These are phyloP conservation scores for Lysiphlebus fabarum DNA, from an alignment of 1,140 invertebrate genomes.

Conservation along the genomic window DNA sequence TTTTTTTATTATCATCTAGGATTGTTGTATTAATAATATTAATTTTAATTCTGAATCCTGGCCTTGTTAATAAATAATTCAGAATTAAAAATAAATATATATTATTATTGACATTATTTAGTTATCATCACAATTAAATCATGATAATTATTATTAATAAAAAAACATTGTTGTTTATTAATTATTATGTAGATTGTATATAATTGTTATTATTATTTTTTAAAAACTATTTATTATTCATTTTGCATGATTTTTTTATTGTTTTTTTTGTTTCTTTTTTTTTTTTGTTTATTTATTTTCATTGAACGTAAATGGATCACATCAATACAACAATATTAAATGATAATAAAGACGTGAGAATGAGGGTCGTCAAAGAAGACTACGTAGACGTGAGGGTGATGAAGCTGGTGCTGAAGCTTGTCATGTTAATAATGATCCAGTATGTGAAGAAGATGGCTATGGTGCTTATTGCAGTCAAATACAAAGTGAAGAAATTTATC, in stretches of 20 bases:
- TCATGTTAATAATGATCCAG: constrained; percentile 43
- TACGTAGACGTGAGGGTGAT: constrained; percentile 45
- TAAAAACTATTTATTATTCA: too few relatives aligned
- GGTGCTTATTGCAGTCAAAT: constrained; percentile 65
- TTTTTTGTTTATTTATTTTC: constrained; percentile 42
- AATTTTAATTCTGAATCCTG: too few relatives aligned
- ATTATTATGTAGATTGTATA: too few relatives aligned
- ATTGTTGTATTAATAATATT: too few relatives aligned
- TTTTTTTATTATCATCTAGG: too few relatives aligned
- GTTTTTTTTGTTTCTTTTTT: constrained; percentile 32
- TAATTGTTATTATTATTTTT: constrained; percentile 10
- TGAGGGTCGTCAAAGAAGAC: constrained; percentile 48
- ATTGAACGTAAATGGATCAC: not conserved
- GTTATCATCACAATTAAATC: too few relatives aligned
- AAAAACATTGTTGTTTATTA: too few relatives aligned
- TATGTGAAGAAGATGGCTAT: constrained; percentile 61
- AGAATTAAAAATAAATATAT: too few relatives aligned
- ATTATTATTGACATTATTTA: too few relatives aligned
- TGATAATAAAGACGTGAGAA: constrained; percentile 48
- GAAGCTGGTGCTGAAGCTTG: constrained; percentile 38
- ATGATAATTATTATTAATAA: too few relatives aligned
- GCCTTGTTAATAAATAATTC: too few relatives aligned
- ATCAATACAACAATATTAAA: constrained; percentile 37
- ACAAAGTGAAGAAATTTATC: constrained; percentile 77
- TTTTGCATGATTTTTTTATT: constrained; percentile 49